Conservation (phyloP, 2,888 invertebrate genomes). For the Fissipunctia ypsillon region DNA sequence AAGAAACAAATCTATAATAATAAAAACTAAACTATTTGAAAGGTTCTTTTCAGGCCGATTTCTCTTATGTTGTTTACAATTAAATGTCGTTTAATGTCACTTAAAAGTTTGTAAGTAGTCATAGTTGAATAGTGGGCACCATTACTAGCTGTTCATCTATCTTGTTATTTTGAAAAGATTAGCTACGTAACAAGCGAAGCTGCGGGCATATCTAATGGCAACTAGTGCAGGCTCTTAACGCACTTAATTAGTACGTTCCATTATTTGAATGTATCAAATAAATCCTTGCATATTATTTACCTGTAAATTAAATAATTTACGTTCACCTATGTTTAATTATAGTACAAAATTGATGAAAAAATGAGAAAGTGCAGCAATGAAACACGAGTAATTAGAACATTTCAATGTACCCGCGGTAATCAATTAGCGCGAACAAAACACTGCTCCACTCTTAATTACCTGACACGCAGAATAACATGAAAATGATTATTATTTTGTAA, state of each 20-base stretch:
- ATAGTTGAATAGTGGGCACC: not conserved
- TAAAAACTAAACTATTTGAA: not conserved
- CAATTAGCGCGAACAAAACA: constrained; percentile 15
- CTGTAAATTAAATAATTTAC: constrained; percentile 5
- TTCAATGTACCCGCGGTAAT: not conserved
- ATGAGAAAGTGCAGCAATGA: constrained; percentile 9
- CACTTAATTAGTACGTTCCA: not conserved
- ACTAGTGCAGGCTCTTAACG: not conserved
- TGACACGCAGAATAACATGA: not conserved
- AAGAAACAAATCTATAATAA: not conserved
- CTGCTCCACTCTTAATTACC: not conserved
- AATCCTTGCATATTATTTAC: constrained; percentile 15
- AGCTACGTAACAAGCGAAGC: not conserved
- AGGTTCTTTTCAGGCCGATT: not conserved
- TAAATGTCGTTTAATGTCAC: not conserved
- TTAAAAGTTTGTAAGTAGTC: not conserved
- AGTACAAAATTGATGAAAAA: constrained; percentile 18
- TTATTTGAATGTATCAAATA: constrained; percentile 13
- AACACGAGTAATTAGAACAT: constrained; percentile 17
- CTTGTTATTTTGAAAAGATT: not conserved
- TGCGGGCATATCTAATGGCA: not conserved
- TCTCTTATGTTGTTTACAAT: not conserved
- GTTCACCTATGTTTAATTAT: constrained; percentile 22
- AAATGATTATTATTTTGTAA: constrained; percentile 1
- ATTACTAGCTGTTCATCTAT: not conserved